Base-by-base conservation (phyloP, 1,140 invertebrate species). In the Atta colombica region DNA sequence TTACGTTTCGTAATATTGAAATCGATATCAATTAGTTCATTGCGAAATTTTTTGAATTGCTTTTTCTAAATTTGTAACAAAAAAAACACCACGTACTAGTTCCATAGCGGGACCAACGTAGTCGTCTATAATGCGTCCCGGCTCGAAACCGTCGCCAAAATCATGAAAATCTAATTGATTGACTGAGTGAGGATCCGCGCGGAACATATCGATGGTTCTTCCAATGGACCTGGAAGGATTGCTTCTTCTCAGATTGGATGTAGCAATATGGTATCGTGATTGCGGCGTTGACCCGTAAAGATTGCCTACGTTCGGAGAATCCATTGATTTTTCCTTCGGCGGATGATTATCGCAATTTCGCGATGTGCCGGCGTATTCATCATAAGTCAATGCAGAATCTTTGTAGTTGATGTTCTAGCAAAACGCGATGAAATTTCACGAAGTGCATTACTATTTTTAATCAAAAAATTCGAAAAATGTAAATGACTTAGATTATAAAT, bases 71-170 rank as follows among this genome's bases (percentile, higher is more conserved):
- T 16, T 35, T 60, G 51, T 12, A 58, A 86, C 6, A 82, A 39
- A 61, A 28, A 5, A 75, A 88, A 49, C 18, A 25, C 25, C 51
- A 91, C 75, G 81, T 85, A 95, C 95, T 74, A 95, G 63, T 90
- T 95, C 91, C 94, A 95, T 94, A 16, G 94, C 93, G 6, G 92
- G 94, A 7, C 95, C 94, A 49, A 93, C 94, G 63, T 93, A 94
- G 16, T 95, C 92, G 7, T 92, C 91, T 10, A 75, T 61, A 12
- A 91, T 58, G 7, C 84, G 71, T 3, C 77, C 87, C 4, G 81
- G 87, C 8, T 82, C 78, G 1, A 77, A 60, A n/a, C 85, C 85
- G 39, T 91, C 85, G 60, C 74, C 86, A 49, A 91, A 89, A 16
- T 75, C 85, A 6, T 89, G 60, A 14, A 77, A 80, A 0, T 91